phyloP scores from a whole-genome alignment of 2,888 invertebrate genomes.

The Eutolmus rufibarbis region DNA sequence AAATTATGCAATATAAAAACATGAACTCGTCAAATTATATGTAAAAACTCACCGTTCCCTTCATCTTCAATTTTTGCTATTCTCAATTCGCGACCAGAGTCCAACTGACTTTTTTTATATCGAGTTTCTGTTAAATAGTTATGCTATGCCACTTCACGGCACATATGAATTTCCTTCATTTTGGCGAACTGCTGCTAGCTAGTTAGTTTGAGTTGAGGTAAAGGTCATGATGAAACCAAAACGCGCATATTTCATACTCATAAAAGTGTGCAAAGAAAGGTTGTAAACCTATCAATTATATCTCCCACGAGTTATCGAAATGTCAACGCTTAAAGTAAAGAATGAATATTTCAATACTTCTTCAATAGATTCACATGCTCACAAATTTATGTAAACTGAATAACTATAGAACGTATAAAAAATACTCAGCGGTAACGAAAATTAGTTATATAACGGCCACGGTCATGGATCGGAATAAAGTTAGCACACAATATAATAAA shows the following conservation, averaged over 20 bases:
- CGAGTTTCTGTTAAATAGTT: not conserved
- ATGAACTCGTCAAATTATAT: not conserved
- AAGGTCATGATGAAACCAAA: not conserved
- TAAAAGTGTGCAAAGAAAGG: not conserved
- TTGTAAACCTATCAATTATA: constrained; percentile 53
- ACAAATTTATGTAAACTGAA: too few relatives aligned
- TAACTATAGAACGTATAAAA: too few relatives aligned
- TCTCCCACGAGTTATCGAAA: constrained; percentile 46
- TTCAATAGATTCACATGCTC: too few relatives aligned
- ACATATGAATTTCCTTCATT: not conserved
- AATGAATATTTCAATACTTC: not conserved
- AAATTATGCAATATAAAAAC: not conserved
- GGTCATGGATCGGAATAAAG: too few relatives aligned
- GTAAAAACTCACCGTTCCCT: not conserved
- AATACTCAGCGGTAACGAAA: too few relatives aligned
- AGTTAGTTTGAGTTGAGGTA: not conserved
- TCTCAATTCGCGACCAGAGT: not conserved
- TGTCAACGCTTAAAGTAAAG: not conserved
- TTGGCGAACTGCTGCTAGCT: not conserved
- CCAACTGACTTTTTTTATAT: not conserved
- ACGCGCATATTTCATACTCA: not conserved
- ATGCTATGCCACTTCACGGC: not conserved
- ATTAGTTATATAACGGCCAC: too few relatives aligned
- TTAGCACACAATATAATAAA: too few relatives aligned
- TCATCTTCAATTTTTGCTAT: not conserved